These are phyloP conservation scores for Steinernema feltiae DNA, from an alignment of 1,140 invertebrate genomes.

Conservation along the genomic window DNA sequence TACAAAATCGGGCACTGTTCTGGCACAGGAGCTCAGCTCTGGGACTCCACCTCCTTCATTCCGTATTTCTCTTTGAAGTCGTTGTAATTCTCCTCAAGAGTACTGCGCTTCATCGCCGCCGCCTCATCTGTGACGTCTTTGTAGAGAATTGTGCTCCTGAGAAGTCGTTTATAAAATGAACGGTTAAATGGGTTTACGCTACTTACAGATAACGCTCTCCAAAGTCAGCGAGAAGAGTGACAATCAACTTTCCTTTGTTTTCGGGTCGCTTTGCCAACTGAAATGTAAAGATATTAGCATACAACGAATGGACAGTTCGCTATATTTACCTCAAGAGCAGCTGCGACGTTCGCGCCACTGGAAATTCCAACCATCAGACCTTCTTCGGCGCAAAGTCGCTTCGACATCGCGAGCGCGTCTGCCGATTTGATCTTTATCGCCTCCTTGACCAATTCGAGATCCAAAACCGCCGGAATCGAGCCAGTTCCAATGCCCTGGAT, in stretches of 20 bases:
- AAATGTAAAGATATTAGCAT: too few relatives aligned
- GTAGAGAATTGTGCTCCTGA: conserved; percentile 9
- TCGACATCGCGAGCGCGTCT: conserved; percentile 35
- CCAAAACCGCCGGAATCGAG: conserved; percentile 43
- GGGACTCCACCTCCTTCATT: not conserved
- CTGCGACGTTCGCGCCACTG: conserved; percentile 36
- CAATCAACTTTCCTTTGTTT: conserved; percentile 36
- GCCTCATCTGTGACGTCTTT: not conserved
- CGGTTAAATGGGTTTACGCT: not conserved
- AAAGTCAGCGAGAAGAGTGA: conserved; percentile 30
- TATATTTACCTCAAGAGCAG: too few relatives aligned
- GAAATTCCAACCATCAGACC: conserved; percentile 37
- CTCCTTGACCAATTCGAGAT: conserved; percentile 8
- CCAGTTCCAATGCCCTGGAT: conserved; percentile 55
- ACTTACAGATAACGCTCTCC: conserved; percentile 24
- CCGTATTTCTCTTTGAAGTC: not conserved
- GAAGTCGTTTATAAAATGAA: not conserved
- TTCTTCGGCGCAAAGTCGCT: conserved; percentile 32
- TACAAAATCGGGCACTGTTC: too few relatives aligned
- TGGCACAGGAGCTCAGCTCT: too few relatives aligned
- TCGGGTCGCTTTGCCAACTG: conserved; percentile 30
- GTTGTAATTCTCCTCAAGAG: not conserved
- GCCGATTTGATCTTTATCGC: conserved; percentile 21
- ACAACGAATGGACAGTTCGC: too few relatives aligned
- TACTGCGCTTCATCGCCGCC: not conserved